Percentiles rank a stretch among this genome's conserved stretches.
Evolutionary conservation across 2,113 vertebrate species (phyloP).

Genomic region (Gymnarchus niloticus): DNA sequence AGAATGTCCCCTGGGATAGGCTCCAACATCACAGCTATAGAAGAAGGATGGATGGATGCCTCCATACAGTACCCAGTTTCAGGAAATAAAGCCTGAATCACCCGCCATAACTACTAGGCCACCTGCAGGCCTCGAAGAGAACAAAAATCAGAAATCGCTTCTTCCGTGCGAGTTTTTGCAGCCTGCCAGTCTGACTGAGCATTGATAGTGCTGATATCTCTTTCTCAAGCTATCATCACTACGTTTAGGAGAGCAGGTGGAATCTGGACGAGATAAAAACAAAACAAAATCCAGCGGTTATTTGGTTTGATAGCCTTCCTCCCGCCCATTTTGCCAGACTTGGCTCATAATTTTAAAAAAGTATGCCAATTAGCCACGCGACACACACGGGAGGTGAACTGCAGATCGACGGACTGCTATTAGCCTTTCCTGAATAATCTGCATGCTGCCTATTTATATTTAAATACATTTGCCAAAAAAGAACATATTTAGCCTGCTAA

Average conservation of each 20-base stretch:
- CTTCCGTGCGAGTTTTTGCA: neutral
- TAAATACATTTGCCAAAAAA: neutral
- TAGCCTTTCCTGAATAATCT: neutral
- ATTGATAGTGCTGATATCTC: neutral
- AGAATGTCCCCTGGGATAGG: neutral
- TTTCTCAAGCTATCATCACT: neutral
- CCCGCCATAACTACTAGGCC: neutral
- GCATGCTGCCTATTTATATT: neutral
- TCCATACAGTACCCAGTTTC: neutral
- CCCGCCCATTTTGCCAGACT: neutral
- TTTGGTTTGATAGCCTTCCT: neutral
- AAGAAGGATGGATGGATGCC: neutral
- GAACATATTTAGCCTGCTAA: neutral
- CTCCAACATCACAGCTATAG: neutral
- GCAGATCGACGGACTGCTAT: neutral
- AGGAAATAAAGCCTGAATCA: neutral
- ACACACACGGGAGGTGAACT: neutral
- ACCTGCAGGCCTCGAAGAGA: neutral
- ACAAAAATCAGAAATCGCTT: neutral
- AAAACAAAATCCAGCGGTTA: neutral
- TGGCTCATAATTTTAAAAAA: slow-evolving; percentile 1
- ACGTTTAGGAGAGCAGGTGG: neutral
- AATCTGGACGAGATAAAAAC: neutral
- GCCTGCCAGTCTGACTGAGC: neutral
- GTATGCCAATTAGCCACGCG: neutral